Evolutionary conservation across 2,797 vertebrate species (phyloP), one percentile per base, ranked within the genome.

Genomic region (Rhinoraja longicauda): DNA sequence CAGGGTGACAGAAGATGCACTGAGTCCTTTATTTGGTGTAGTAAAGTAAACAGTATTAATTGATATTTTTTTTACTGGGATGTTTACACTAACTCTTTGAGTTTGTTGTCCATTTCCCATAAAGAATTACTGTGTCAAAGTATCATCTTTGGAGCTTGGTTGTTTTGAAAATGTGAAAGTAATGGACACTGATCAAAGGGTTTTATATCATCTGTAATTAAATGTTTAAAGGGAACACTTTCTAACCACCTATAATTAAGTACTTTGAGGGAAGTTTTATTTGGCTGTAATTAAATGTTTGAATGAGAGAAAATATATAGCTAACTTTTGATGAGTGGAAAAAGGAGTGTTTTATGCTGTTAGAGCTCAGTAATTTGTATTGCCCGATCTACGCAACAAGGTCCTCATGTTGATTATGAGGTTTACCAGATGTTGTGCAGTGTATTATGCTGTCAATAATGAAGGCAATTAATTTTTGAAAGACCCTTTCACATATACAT

Each of bases 21-120:
- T 92, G 90, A 92, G 45, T 53, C 21, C 72, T 92, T 45, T 92
- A 53, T 92, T 75, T 75, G 90, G 70, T 73, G 45, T 39, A n/a
- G 36, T 73, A 15, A 92, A 75, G 90, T 73, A 29, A 17, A 70
- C 21, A 72, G 12, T 92, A 8, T 26, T 39, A 57, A 75, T 92
- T 75, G 45, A 5, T 29, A 29, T 91, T 26, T 39, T 32, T 1
- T 70, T 45, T 91, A 73, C 15, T 73, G 90, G 73, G 82, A 10
- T 62, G 26, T 24, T 73, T 73, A 73, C 39, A 91, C 26, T 26
- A 39, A 24, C 29, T 19, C 45, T 75, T 29, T 91, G 39, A 91
- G 73, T 72, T 45, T 92, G 67, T 75, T 92, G 70, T 53, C 32
- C 4, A 24, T 90, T 24, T 15, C 45, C 10, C 67, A 91, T 72